Evolutionary conservation across 2,888 invertebrate genomes (phyloP).

Genomic region (Cheilosia vernalis): DNA sequence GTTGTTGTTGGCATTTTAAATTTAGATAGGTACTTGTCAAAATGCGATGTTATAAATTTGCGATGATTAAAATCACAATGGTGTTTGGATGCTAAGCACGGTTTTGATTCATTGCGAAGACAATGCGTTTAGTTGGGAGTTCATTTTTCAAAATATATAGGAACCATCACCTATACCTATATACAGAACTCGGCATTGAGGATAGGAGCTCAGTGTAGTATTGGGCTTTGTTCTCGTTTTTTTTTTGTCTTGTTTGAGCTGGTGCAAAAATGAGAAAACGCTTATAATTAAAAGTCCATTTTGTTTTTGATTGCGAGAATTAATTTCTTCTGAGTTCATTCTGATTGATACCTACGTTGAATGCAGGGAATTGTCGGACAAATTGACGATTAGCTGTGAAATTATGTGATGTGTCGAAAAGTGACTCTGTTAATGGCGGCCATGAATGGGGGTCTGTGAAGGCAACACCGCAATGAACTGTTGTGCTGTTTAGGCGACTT

Average conservation of each 20-base stretch:
- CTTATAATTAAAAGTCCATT: constrained; percentile 68
- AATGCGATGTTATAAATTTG: constrained; percentile 67
- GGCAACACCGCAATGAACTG: no score
- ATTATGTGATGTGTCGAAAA: no score
- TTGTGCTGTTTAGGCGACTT: no score
- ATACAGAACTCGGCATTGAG: neutral
- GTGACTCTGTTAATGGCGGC: no score
- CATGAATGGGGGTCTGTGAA: no score
- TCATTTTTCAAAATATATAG: constrained; percentile 36
- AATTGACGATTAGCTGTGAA: neutral
- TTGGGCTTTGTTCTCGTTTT: constrained; percentile 13
- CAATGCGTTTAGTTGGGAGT: constrained; percentile 52
- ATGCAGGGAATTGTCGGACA: neutral
- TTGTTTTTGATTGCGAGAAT: constrained; percentile 67
- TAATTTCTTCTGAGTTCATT: constrained; percentile 53
- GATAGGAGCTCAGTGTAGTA: neutral
- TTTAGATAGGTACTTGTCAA: constrained; percentile 52
- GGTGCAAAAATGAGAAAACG: constrained; percentile 69
- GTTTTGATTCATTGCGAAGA: constrained; percentile 62
- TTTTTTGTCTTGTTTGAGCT: constrained; percentile 12
- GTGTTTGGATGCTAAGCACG: constrained; percentile 33
- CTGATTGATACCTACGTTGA: neutral
- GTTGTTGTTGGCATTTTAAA: constrained; percentile 4
- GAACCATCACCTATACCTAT: neutral
- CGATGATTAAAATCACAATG: constrained; percentile 67